Evolutionary conservation across 30 jellyfish, hydroid and myxozoan species (phyloP), one percentile per base, ranked within the genome.

Genomic region (Sanderia malayensis): DNA sequence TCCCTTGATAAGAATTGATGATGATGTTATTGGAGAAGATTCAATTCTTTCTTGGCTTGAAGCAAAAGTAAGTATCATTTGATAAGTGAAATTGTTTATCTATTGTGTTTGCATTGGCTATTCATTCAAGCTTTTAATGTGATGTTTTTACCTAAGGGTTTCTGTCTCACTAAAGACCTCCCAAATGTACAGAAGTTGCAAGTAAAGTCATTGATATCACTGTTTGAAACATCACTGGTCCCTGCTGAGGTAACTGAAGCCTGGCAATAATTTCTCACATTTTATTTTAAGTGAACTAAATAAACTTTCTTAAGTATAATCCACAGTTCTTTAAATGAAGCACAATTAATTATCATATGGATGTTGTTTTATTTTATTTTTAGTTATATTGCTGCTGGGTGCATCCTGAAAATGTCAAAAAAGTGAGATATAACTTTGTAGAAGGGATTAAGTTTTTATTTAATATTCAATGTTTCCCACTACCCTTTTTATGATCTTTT

Each of bases 171-270:
- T 1, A 19, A 31, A 0, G 73, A 70, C 19, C 68, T 70, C 2
- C 82, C 76, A 13, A 71, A 59, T 34, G 86, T 31, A 6, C 74
- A 82, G 46, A 70, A 70, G 33, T 77, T 82, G 28, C 68, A 59
- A 65, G 88, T 74, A 21, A 83, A 83, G 26, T 57, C 88, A 23
- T 28, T 83, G 26, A 74, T 73, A n/a, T 73, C 88, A 7, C 73
- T 83, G 11, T 66, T 83, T 73, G 95, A 83, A 59, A 73, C 63
- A 64, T 24, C 46, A 0, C 80, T 82, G 8, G 86, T 71, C 19
- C 86, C 94, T 18, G 94, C 94, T 21, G 94, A 82, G 94, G 94
- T 82, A 55, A 30, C 1, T 7, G 10, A 59, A 59, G n/a, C 71
- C n/a, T n/a, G n/a, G n/a, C n/a, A n/a, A n/a, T n/a, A n/a, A n/a